These are phyloP conservation scores for Pelodiscus sinensis DNA, from an alignment of 2,113 vertebrate genomes.

Conservation along the genomic window DNA sequence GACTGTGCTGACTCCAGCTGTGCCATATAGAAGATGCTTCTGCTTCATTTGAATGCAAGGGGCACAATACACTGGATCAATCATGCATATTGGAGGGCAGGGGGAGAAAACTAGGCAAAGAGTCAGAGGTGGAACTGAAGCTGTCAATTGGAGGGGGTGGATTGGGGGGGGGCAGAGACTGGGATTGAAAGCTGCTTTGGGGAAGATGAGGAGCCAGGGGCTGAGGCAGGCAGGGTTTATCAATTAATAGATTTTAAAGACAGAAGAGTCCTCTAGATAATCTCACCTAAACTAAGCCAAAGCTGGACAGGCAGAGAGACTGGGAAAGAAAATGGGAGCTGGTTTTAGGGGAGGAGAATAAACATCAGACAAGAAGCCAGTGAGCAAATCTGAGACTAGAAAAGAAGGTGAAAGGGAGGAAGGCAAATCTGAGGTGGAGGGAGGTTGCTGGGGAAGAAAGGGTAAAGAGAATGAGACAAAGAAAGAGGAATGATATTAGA, in stretches of 20 bases:
- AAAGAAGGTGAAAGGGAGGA: neutral
- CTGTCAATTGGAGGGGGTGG: neutral
- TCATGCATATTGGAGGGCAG: neutral
- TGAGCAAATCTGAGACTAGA: neutral
- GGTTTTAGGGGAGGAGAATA: neutral
- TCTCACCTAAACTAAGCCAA: neutral
- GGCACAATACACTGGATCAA: no score
- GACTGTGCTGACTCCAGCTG: no score
- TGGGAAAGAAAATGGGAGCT: neutral
- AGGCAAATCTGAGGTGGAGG: neutral
- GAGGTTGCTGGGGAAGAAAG: rapidly evolving
- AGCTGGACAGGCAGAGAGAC: neutral
- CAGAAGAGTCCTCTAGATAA: neutral
- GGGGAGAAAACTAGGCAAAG: neutral
- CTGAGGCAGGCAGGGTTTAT: neutral
- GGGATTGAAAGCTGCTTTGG: neutral
- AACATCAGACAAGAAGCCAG: neutral
- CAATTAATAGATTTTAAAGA: neutral
- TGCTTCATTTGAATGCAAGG: no score
- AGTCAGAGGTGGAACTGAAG: neutral
- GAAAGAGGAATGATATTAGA: neutral
- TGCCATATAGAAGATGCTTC: no score
- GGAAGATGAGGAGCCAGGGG: neutral
- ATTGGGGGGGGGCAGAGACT: neutral
- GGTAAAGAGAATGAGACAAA: neutral